A percentile compares a stretch with the other conserved stretches of the same genome.
phyloP scores from a whole-genome alignment of 2,888 invertebrate species.

The Eilema griseolum region DNA sequence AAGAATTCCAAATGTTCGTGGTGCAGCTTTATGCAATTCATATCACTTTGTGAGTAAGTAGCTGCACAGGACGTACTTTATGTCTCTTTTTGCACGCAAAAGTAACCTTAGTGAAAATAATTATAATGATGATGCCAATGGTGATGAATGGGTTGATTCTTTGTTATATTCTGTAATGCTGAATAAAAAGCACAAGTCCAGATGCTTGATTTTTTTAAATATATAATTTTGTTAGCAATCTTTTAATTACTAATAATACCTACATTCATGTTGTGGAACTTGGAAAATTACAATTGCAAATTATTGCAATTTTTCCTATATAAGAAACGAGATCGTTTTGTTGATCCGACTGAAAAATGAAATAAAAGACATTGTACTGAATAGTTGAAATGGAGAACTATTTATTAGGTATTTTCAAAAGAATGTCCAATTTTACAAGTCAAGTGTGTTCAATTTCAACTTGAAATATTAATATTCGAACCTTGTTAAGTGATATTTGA shows the following conservation, averaged over 20 bases:
- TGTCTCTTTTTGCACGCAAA: not conserved
- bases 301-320: no score
- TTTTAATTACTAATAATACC: not conserved
- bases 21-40: not conserved
- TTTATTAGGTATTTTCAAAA: no score
- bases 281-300: not conserved
- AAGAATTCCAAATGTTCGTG: not conserved
- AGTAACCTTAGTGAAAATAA: not conserved
- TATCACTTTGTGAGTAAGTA: no score
- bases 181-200: not conserved
- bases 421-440: not conserved
- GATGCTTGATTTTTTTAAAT: not conserved
- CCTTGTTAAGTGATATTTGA: no score
- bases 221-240: no score
- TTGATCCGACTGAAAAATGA: constrained; percentile 25
- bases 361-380: constrained; percentile 38
- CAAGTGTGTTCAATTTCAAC: not conserved
- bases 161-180: not conserved
- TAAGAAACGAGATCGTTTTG: constrained; percentile 3
- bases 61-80: not conserved
- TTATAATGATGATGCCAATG: not conserved
- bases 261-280: not conserved
- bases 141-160: not conserved
- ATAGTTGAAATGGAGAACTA: not conserved
- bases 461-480: no score